Percentiles rank a stretch among this genome's conserved stretches.
Evolutionary conservation across 2,888 invertebrate genomes (phyloP).

Genomic region (Polydrusus pterygomalis): DNA sequence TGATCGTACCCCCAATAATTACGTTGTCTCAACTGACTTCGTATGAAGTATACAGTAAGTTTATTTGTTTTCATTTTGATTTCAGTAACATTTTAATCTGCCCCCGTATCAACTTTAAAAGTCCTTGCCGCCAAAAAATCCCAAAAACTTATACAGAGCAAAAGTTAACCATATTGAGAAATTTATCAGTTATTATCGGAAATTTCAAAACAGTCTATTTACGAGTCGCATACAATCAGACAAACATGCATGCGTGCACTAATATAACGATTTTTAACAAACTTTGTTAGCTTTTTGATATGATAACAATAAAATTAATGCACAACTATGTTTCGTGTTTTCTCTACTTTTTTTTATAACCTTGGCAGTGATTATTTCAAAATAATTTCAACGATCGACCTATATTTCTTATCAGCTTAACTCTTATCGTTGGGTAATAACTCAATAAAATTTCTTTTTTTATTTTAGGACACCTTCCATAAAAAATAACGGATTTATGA

Average conservation of each 20-base stretch:
- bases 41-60: too few relatives aligned
- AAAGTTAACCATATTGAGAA: not conserved
- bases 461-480: not conserved
- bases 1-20: too few relatives aligned
- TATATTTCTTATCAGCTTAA: constrained; percentile 14
- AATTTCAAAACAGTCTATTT: not conserved
- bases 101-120: too few relatives aligned
- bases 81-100: too few relatives aligned
- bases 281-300: constrained; percentile 1
- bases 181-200: not conserved
- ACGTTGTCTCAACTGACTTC: too few relatives aligned
- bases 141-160: not conserved
- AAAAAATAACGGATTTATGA: too few relatives aligned
- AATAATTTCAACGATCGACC: constrained; percentile 6
- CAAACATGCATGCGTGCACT: not conserved
- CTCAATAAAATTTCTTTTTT: constrained; percentile 1
- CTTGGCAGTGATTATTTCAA: constrained; percentile 10
- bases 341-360: constrained; percentile 5
- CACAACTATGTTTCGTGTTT: not conserved
- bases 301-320: not conserved
- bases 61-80: too few relatives aligned
- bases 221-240: not conserved
- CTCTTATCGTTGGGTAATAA: not conserved
- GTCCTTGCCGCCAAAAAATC: not conserved
- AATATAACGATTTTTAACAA: not conserved